Base-by-base conservation (phyloP, 2,888 invertebrate species). In the Lordiphosa fenestrarum region DNA sequence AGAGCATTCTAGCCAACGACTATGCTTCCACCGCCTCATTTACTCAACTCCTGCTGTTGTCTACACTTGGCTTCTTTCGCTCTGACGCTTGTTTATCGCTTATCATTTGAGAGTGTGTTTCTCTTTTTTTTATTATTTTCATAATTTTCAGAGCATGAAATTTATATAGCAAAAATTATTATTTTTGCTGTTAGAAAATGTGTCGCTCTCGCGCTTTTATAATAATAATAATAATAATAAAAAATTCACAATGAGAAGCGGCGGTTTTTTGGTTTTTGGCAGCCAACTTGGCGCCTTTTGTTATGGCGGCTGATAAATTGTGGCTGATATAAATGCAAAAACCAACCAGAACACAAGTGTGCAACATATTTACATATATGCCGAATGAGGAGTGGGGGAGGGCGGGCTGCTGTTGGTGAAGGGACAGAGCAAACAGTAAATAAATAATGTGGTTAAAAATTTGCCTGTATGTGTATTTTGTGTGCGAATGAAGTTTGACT, bases 241-340 rank as follows among this genome's bases (percentile, higher is more conserved):
- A 39, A 36, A 38, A 21, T 2, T 23, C 7, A 6, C 12, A n/a
- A 51, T 48, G 36, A 39, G 36, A 36, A 7, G 55, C 21, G 56
- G 48, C 73, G 58, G 57, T 55, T 77, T 81, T 75, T 53, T 73
- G 64, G 83, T 59, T 81, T 84, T 78, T 80, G 80, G 80, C 80
- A 80, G 80, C 83, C 85, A 75, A 73, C 73, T 82, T 83, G 80
- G 85, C 80, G 80, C 83, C 85, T 78, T 80, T 82, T 84, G 83
- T 84, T 78, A 70, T 73, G 65, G 84, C 62, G 44, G 57, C 80
- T 85, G 85, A 85, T 83, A 83, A 83, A 85, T 83, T 85, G 84
- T 67, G 76, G 80, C 67, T 73, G 83, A 85, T 85, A 78, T 71
- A 75, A 77, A 81, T 73, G 71, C 84, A 76, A 73, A 75, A 69